Conservation (phyloP, 2,797 vertebrate genomes). For the Pangasius krempfi region DNA sequence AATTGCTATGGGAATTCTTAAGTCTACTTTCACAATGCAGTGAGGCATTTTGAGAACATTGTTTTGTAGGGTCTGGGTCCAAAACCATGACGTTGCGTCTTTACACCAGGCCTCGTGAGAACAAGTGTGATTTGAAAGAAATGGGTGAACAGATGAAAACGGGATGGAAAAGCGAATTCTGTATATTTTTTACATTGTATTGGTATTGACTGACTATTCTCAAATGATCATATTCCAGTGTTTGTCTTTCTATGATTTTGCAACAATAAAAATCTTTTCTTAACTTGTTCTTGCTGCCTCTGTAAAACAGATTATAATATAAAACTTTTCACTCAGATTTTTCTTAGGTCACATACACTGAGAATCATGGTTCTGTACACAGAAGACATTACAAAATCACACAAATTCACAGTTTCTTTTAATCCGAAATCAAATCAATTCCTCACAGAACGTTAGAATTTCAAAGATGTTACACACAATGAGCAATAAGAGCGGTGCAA, state of each 20-base stretch:
- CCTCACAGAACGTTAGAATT: not conserved
- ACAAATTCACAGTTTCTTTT: constrained; percentile 8
- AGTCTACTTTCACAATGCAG: not conserved
- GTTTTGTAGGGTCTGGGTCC: not conserved
- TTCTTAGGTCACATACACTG: not conserved
- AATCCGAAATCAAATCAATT: not conserved
- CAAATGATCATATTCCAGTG: not conserved
- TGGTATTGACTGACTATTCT: not conserved
- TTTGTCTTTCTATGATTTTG: not conserved
- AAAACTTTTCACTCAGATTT: not conserved
- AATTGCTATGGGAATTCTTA: not conserved
- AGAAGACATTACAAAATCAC: not conserved
- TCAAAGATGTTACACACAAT: not conserved
- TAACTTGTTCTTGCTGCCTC: not conserved
- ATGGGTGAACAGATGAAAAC: not conserved
- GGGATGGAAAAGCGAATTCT: not conserved
- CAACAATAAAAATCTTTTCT: not conserved
- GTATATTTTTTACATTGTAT: not conserved
- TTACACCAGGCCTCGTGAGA: not conserved
- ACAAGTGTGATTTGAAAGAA: not conserved
- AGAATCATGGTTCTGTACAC: not conserved
- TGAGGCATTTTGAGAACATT: not conserved
- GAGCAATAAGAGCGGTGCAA: not conserved
- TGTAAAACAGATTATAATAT: not conserved
- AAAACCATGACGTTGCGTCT: not conserved